Evolutionary conservation across 1,140 invertebrate genomes (phyloP).

Genomic region (Drosophila willistoni): DNA sequence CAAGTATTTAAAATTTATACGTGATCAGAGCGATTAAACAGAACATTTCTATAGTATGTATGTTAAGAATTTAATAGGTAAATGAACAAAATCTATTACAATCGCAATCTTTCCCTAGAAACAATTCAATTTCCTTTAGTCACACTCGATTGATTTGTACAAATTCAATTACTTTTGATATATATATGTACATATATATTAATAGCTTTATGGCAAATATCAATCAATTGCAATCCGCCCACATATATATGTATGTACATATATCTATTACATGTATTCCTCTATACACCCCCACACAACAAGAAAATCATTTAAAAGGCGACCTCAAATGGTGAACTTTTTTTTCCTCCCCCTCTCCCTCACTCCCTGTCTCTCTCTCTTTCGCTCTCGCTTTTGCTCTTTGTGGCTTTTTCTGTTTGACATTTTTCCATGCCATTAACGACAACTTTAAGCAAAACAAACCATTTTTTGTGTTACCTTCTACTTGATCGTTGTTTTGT

Average conservation of each 20-base stretch:
- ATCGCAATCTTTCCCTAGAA: constrained; percentile 14
- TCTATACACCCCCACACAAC: constrained; percentile 19
- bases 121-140: constrained; percentile 12
- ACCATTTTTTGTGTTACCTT: constrained; percentile 51
- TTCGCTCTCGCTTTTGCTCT: background rate
- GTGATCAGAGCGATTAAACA: constrained; percentile 34
- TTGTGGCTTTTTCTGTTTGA: constrained; percentile 49
- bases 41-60: constrained; percentile 9
- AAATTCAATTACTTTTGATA: constrained; percentile 36
- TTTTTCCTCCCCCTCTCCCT: constrained; percentile 2
- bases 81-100: constrained; percentile 17
- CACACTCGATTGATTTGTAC: constrained; percentile 43
- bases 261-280: constrained; percentile 30
- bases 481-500: constrained; percentile 20
- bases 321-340: constrained; percentile 38
- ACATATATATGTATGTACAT: constrained; percentile 29
- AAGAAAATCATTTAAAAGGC: constrained; percentile 42
- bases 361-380: background rate
- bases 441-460: constrained; percentile 58
- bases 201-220: constrained; percentile 51
- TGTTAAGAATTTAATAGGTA: background rate
- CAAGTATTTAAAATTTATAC: constrained; percentile 41
- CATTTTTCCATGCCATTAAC: constrained; percentile 77
- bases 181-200: constrained; percentile 31
- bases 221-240: constrained; percentile 28